Evolutionary conservation across 2,113 vertebrate genomes (phyloP).

Genomic region (Dissostichus mawsoni): DNA sequence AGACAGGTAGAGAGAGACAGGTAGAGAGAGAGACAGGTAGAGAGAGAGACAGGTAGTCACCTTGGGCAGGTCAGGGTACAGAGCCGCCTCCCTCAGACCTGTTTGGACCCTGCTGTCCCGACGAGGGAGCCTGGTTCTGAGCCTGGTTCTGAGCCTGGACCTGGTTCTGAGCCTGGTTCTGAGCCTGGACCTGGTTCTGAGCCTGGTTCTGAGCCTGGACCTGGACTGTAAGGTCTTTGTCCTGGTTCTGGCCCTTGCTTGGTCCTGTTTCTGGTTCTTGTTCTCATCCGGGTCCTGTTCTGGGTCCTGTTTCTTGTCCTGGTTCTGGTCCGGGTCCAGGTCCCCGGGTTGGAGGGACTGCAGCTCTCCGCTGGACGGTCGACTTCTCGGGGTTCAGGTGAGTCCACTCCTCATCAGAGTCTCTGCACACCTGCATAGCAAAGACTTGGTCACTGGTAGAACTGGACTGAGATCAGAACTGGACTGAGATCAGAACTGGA

Average conservation of each 20-base stretch:
- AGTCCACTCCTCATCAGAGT: constrained; percentile 96
- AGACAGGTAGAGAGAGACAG: no score
- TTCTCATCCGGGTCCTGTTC: no score
- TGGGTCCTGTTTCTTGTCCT: background rate
- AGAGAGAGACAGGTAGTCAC: constrained; percentile 65
- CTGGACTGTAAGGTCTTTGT: no score
- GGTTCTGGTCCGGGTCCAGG: constrained; percentile 13
- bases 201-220: background rate
- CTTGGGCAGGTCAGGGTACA: constrained; percentile 96
- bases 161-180: background rate
- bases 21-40: no score
- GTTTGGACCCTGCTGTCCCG: constrained; percentile 73
- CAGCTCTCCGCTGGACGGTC: constrained; percentile 95
- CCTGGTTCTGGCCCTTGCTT: no score
- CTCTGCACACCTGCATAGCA: constrained; percentile 81
- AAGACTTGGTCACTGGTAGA: background rate
- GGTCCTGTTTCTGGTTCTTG: no score
- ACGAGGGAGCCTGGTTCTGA: background rate
- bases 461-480: no score
- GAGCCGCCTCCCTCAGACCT: constrained; percentile 90
- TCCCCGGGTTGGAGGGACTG: constrained; percentile 89
- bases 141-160: background rate
- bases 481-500: no score
- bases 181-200: no score
- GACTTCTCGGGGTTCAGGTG: constrained; percentile 94